Evolutionary conservation across 1,140 invertebrate species (phyloP).

Genomic region (Tachypleus tridentatus): DNA sequence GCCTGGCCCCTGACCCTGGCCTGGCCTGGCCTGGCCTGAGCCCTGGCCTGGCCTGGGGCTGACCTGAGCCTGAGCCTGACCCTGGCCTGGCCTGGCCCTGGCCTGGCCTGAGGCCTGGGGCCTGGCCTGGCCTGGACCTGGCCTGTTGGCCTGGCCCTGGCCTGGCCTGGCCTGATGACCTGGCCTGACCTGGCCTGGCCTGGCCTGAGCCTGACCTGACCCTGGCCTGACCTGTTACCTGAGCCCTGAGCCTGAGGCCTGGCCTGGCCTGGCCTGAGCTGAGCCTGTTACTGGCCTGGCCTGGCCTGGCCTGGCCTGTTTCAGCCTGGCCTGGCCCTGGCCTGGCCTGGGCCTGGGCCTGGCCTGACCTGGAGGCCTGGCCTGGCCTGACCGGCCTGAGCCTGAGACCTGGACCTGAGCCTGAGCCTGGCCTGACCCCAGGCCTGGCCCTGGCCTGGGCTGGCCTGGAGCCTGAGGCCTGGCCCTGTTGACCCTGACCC

Average conservation of each 20-base stretch:
- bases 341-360: slow-evolving; percentile 23
- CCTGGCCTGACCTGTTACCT: too few species aligned
- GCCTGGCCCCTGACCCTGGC: too few species aligned
- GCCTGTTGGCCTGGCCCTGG: slow-evolving; percentile 24
- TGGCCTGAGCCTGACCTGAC: too few species aligned
- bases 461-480: too few species aligned
- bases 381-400: too few species aligned
- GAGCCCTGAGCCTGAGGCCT: slow-evolving; percentile 16
- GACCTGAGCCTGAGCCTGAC: slow-evolving; percentile 22
- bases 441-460: slow-evolving; percentile 21
- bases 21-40: too few species aligned
- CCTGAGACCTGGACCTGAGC: slow-evolving; percentile 21
- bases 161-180: slow-evolving; percentile 20
- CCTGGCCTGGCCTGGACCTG: slow-evolving; percentile 26
- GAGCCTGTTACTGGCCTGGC: slow-evolving; percentile 20
- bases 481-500: slow-evolving; percentile 20
- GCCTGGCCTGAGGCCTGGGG: slow-evolving; percentile 19
- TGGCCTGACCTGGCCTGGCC: slow-evolving; percentile 23
- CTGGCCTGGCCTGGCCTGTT: too few species aligned
- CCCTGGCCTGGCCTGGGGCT: too few species aligned
- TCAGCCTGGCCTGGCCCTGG: too few species aligned
- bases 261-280: slow-evolving; percentile 15
- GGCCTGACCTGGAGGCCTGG: too few species aligned
- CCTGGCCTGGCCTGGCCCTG: too few species aligned
- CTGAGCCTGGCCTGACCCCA: slow-evolving; percentile 21